Conservation (phyloP, 2,113 vertebrate species). For the Microcebus lehilahytsara region DNA sequence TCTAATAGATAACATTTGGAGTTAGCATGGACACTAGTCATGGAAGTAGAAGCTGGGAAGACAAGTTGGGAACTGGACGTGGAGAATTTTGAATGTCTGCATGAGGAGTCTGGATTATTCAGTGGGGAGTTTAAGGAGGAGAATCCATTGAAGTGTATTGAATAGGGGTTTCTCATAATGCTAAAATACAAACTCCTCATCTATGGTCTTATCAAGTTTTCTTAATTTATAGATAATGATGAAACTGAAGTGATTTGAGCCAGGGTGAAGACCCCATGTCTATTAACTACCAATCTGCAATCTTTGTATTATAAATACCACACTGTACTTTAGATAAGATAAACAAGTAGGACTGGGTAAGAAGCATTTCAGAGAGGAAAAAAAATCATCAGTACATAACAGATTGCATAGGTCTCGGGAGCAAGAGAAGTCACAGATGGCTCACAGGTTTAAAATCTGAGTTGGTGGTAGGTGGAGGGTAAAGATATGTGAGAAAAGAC, state of each 20-base stretch:
- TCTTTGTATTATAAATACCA: background rate
- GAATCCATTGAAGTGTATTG: background rate
- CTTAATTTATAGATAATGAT: background rate
- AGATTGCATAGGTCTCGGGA: background rate
- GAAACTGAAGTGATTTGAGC: constrained; percentile 19
- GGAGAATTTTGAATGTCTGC: background rate
- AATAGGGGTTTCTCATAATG: background rate
- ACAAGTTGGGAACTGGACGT: background rate
- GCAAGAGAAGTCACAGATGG: background rate
- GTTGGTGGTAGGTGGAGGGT: background rate
- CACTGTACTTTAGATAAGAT: background rate
- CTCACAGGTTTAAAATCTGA: background rate
- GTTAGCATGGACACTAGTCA: background rate
- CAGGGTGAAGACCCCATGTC: background rate
- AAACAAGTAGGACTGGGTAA: background rate
- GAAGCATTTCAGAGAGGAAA: background rate
- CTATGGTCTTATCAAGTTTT: background rate
- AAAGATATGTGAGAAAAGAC: background rate
- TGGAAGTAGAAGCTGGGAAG: background rate
- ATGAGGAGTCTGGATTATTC: background rate
- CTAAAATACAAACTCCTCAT: background rate
- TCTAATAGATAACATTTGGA: background rate
- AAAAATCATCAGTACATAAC: background rate
- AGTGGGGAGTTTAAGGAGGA: background rate
- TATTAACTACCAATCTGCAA: background rate